Conservation (phyloP, 2,797 vertebrate species). For the Echiichthys vipera region DNA sequence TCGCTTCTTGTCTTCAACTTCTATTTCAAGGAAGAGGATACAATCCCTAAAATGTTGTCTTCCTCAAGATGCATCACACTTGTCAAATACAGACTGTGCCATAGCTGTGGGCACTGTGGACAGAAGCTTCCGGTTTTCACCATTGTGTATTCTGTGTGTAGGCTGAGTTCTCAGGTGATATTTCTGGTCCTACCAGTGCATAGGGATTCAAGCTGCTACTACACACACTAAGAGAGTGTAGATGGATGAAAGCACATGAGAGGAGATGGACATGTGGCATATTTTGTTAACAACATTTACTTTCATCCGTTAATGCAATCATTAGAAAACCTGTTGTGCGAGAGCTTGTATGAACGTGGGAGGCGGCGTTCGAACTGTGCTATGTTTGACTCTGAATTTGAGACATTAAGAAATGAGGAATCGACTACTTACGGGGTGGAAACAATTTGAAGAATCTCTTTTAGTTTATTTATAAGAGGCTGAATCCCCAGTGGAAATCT, state of each 20-base stretch:
- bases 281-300: conserved; percentile 21
- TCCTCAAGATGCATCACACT: conserved; percentile 28
- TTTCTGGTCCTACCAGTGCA: conserved; percentile 40
- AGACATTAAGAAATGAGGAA: conserved; percentile 8
- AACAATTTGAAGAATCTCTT: conserved; percentile 17
- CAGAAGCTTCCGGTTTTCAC: conserved; percentile 47
- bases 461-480: conserved; percentile 33
- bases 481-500: conserved; percentile 43
- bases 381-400: conserved; percentile 31
- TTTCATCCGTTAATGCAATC: conserved; percentile 3
- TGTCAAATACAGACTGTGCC: conserved; percentile 37
- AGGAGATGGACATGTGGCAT: conserved; percentile 31
- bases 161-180: conserved; percentile 66
- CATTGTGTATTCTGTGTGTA: conserved; percentile 30
- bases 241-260: conserved; percentile 16
- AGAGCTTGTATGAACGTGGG: conserved; percentile 19
- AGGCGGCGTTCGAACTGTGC: conserved; percentile 33
- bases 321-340: conserved; percentile 35
- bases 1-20: conserved; percentile 50
- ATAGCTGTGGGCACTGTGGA: conserved; percentile 20
- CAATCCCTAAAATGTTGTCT: conserved; percentile 21
- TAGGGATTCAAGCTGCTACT: conserved; percentile 38
- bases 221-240: conserved; percentile 16
- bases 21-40: conserved; percentile 36
- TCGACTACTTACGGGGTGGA: conserved; percentile 12